These are phyloP conservation scores for Hippopotamus amphibius DNA, from an alignment of 2,113 vertebrate species.

Conservation along the genomic window DNA sequence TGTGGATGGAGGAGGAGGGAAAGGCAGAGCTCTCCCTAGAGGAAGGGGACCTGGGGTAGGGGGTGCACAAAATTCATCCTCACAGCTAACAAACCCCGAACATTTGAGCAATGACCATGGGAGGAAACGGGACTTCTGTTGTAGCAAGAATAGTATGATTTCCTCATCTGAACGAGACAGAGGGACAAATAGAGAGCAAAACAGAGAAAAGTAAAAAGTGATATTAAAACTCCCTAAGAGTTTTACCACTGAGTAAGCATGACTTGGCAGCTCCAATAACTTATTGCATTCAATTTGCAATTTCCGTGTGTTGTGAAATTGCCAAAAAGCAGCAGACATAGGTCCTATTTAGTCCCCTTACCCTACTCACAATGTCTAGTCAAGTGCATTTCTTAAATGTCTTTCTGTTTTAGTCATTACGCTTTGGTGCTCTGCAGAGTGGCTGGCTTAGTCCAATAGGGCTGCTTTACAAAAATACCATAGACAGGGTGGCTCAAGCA, in stretches of 20 bases:
- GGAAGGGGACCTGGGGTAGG: background rate
- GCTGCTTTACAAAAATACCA: background rate
- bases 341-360: background rate
- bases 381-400: background rate
- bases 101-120: background rate
- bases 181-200: background rate
- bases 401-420: background rate
- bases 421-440: background rate
- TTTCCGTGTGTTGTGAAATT: background rate
- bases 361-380: background rate
- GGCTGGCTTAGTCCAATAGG: background rate
- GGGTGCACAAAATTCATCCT: background rate
- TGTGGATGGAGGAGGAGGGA: background rate
- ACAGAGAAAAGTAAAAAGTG: background rate
- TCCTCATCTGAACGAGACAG: background rate
- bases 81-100: background rate
- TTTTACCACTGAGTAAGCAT: background rate
- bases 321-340: background rate
- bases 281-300: background rate
- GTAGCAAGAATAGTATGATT: background rate
- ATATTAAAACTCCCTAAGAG: background rate
- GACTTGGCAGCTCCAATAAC: background rate
- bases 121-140: background rate
- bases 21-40: background rate
- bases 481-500: background rate